Evolutionary conservation across 2,888 invertebrate species (phyloP), one percentile per base, ranked within the genome.

Genomic region (Ligdia adustata): DNA sequence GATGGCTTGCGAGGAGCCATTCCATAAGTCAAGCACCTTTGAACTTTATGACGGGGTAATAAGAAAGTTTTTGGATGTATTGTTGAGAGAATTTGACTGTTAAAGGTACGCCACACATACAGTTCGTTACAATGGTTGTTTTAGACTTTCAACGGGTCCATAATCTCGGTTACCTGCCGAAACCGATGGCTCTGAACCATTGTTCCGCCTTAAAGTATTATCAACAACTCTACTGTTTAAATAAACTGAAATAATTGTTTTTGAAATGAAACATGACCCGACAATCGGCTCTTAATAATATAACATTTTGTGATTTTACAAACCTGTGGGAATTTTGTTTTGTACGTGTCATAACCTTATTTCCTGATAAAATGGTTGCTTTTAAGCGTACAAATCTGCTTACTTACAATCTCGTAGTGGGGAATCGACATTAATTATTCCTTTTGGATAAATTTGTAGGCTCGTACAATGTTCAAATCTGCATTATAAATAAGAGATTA

Each of bases 51-150:
- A 28, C 55, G 38, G 1, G 5, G 55, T 39, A 44, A 52, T 57
- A 60, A 52, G 57, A 53, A 37, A 15, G 28, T 39, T 13, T 53
- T 48, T 35, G 6, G 33, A 6, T 38, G 12, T 2, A 6, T 33
- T 33, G 32, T 27, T 33, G 41, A 31, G 13, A 22, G n/a, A 33
- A 26, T 37, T 35, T 40, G 11, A 34, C 22, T 28, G 31, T 40
- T 16, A 26, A 31, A 38, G 9, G 29, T 32, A 28, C 27, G 26
- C 24, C 22, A 44, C 22, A 47, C 65, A 64, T 72, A 69, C 66
- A 66, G 51, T 71, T 73, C 69, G 64, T 55, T 65, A 81, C 79
- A 80, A 82, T 79, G 72, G 78, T 64, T 64, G 69, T 72, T 73
- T 74, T 65, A 65, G 70, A 62, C 64, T 68, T 64, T 67, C 66